These are phyloP conservation scores for Crenuchus spilurus DNA, from an alignment of 2,797 vertebrate genomes.

Conservation along the genomic window DNA sequence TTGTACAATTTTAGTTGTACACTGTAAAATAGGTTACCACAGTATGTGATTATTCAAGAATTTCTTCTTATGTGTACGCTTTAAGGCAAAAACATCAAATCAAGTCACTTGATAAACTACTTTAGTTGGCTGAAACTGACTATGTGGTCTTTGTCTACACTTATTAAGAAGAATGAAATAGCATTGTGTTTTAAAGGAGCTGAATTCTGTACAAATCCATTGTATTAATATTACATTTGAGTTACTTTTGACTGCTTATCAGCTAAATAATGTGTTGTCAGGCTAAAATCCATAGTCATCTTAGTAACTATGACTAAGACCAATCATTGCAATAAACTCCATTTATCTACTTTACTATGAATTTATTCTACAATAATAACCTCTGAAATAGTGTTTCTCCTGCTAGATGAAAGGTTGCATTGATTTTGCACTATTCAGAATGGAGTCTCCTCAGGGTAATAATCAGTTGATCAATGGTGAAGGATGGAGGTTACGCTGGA, in stretches of 20 bases:
- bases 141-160: too few species aligned
- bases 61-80: too few species aligned
- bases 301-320: neutral
- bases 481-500: conserved; percentile 12
- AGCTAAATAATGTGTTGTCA: too few species aligned
- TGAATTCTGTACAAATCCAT: neutral
- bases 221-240: neutral
- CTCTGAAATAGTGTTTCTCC: conserved; percentile 9
- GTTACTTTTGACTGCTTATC: too few species aligned
- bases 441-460: conserved; percentile 41
- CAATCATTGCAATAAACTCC: neutral
- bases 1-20: too few species aligned
- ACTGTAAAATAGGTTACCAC: too few species aligned
- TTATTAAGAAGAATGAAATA: too few species aligned
- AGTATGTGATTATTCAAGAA: too few species aligned
- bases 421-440: conserved; percentile 38
- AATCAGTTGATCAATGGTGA: conserved; percentile 34
- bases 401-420: conserved; percentile 15
- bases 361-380: conserved; percentile 28
- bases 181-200: too few species aligned
- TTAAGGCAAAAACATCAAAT: too few species aligned
- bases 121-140: too few species aligned
- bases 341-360: neutral
- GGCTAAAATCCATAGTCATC: neutral
- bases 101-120: too few species aligned